Evolutionary conservation across 2,888 invertebrate genomes (phyloP).

Genomic region (Dicranocentrus wangi): DNA sequence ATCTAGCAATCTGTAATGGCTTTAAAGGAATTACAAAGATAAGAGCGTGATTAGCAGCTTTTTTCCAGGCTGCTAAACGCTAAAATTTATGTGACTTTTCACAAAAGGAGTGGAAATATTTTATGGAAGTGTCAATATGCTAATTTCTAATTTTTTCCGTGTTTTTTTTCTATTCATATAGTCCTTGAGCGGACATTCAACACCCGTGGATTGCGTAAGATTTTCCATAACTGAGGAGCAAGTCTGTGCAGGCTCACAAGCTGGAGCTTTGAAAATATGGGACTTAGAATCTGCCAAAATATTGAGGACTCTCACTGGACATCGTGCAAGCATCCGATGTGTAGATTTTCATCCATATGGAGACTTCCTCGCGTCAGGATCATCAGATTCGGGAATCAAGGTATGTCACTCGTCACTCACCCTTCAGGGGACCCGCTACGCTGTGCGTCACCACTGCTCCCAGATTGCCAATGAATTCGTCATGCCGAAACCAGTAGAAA

Average conservation of each 20-base stretch:
- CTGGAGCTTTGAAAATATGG: conserved; percentile 96
- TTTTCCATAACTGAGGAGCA: conserved; percentile 96
- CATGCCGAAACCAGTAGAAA: no score
- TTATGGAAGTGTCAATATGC: conserved; percentile 28
- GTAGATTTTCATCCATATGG: conserved; percentile 98
- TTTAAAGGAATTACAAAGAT: no score
- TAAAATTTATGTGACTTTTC: conserved; percentile 31
- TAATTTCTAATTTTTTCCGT: conserved; percentile 40
- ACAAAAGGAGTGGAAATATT: conserved; percentile 55
- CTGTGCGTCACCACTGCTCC: no score
- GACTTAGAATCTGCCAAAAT: conserved; percentile 93
- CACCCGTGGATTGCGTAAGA: conserved; percentile 94
- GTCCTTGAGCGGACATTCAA: conserved; percentile 94
- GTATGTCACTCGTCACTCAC: conserved; percentile 74
- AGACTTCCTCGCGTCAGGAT: conserved; percentile 93
- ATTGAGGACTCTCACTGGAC: conserved; percentile 91
- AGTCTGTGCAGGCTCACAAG: conserved; percentile 94
- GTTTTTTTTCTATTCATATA: conserved; percentile 75
- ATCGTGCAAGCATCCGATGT: conserved; percentile 87
- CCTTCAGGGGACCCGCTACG: no score
- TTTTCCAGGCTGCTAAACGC: neutral
- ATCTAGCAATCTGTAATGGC: no score
- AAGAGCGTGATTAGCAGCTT: conserved; percentile 43
- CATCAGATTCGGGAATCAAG: conserved; percentile 91
- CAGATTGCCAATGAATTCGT: no score